A percentile compares a stretch with the other conserved stretches of the same genome.
phyloP scores from a whole-genome alignment of 2,888 invertebrate species.

The Resseliella maxima region DNA sequence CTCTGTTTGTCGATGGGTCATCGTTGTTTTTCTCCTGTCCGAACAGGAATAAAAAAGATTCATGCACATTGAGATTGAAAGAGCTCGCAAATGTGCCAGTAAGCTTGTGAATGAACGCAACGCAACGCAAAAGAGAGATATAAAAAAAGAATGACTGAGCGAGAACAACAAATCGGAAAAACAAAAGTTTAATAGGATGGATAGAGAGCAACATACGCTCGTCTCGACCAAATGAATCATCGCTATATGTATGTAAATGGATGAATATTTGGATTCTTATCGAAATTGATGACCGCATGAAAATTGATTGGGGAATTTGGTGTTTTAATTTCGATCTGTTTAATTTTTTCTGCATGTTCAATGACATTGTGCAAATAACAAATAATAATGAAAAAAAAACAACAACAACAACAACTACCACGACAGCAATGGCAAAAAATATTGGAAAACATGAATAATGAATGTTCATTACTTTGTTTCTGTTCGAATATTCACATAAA shows the following conservation, averaged over 20 bases:
- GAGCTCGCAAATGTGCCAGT: no score
- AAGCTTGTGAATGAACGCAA: no score
- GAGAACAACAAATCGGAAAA: no score
- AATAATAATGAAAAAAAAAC: background rate
- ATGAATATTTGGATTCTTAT: background rate
- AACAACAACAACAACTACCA: no score
- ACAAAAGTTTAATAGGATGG: no score
- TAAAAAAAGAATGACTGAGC: no score
- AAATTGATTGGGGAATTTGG: background rate
- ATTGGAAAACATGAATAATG: background rate
- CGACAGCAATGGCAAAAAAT: no score
- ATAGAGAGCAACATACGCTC: background rate
- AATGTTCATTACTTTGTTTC: background rate
- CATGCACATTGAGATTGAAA: no score
- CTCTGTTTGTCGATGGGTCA: background rate
- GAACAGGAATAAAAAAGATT: background rate
- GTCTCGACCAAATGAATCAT: background rate
- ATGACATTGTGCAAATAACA: background rate
- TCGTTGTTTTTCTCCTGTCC: constrained; percentile 4
- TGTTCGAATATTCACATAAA: background rate
- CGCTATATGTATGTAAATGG: background rate
- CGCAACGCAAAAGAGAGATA: no score
- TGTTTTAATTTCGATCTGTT: no score
- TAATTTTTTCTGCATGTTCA: background rate
- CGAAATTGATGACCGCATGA: background rate